These are phyloP conservation scores for Cephalopholis sonnerati DNA, from an alignment of 2,113 vertebrate species.

Conservation along the genomic window DNA sequence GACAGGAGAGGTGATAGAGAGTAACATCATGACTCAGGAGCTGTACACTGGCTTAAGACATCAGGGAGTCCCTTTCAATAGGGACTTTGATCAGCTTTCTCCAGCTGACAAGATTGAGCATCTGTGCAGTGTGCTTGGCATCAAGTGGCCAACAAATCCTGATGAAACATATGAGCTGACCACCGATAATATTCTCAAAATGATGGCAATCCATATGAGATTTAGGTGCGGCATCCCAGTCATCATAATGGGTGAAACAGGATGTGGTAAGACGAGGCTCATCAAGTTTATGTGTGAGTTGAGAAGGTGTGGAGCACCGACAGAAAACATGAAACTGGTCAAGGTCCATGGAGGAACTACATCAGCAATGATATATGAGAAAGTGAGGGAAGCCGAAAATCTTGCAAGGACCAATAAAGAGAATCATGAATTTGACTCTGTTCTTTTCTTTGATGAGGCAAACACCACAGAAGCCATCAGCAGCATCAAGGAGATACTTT, in stretches of 20 bases:
- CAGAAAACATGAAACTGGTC: conserved; percentile 89
- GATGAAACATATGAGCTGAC: conserved; percentile 91
- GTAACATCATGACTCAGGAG: conserved; percentile 78
- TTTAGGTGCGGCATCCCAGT: conserved; percentile 93
- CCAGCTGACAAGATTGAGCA: conserved; percentile 86
- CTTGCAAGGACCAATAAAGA: conserved; percentile 81
- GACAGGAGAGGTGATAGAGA: conserved; percentile 80
- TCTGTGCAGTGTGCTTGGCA: conserved; percentile 87
- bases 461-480: conserved; percentile 91
- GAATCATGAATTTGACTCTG: conserved; percentile 81
- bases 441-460: conserved; percentile 93
- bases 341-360: conserved; percentile 93
- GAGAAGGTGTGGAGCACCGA: conserved; percentile 61
- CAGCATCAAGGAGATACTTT: conserved; percentile 92
- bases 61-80: conserved; percentile 89
- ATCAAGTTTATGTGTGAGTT: conserved; percentile 90
- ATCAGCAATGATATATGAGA: conserved; percentile 84
- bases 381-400: conserved; percentile 84
- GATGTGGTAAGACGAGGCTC: conserved; percentile 92
- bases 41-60: conserved; percentile 81
- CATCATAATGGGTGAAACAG: conserved; percentile 94
- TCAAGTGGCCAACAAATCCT: conserved; percentile 84
- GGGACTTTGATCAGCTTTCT: conserved; percentile 85
- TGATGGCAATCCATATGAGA: conserved; percentile 92
- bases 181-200: conserved; percentile 90